phyloP scores from a whole-genome alignment of 2,113 vertebrate species.

The Muntiacus reevesi region DNA sequence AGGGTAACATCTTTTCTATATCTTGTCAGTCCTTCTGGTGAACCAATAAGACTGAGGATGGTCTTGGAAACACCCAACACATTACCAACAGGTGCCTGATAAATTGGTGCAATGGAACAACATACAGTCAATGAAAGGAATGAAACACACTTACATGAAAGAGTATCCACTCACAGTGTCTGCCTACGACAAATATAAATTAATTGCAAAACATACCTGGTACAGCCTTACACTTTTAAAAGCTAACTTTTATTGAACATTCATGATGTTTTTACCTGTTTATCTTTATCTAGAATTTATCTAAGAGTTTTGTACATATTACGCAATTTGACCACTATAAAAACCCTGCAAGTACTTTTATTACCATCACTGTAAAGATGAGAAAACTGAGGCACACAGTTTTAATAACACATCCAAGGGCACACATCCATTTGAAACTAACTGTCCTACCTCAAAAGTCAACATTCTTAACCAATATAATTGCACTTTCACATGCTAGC shows the following conservation, averaged over 20 bases:
- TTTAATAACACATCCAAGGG: neutral
- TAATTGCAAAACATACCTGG: neutral
- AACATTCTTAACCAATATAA: neutral
- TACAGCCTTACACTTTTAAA: neutral
- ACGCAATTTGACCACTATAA: neutral
- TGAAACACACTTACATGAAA: neutral
- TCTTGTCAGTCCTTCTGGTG: neutral
- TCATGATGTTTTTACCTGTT: neutral
- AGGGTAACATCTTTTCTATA: neutral
- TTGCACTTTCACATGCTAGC: neutral
- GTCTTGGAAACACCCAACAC: neutral
- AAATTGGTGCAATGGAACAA: neutral
- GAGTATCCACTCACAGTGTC: neutral
- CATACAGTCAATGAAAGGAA: neutral
- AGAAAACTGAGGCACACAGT: neutral
- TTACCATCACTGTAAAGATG: neutral
- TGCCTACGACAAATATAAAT: neutral
- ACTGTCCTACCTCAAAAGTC: neutral
- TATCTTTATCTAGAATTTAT: neutral
- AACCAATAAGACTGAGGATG: neutral
- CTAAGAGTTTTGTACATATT: neutral
- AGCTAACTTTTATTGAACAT: neutral
- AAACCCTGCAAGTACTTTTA: neutral
- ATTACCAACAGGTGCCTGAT: neutral
- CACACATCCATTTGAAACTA: neutral